These are phyloP conservation scores for Cynopterus sphinx DNA, from an alignment of 2,797 vertebrate genomes.

Conservation along the genomic window DNA sequence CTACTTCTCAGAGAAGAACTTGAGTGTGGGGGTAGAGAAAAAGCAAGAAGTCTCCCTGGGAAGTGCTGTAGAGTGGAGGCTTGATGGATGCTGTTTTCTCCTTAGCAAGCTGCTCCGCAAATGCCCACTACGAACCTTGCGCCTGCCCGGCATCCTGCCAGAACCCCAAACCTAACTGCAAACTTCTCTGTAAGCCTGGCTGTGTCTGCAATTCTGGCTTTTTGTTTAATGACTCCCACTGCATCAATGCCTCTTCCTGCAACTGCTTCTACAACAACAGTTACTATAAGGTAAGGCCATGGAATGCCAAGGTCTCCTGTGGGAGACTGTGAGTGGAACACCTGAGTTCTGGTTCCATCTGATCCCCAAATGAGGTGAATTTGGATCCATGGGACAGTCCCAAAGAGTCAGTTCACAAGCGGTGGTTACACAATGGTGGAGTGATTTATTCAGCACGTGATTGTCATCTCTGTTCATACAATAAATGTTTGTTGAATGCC, in stretches of 20 bases:
- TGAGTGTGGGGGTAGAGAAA: neutral
- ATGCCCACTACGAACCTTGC: slow-evolving; percentile 86
- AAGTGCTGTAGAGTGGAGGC: neutral
- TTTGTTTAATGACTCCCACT: slow-evolving; percentile 84
- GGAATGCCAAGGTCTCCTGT: rapidly evolving
- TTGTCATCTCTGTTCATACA: neutral
- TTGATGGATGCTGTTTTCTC: neutral
- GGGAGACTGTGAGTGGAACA: neutral
- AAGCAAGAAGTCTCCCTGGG: neutral
- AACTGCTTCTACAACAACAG: slow-evolving; percentile 86
- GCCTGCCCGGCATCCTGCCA: slow-evolving; percentile 87
- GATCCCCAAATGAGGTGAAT: slow-evolving; percentile 79
- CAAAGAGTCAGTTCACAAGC: neutral
- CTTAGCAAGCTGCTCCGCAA: slow-evolving; percentile 80
- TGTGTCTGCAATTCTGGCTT: slow-evolving; percentile 89
- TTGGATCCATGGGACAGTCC: neutral
- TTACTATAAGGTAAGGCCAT: slow-evolving; percentile 85
- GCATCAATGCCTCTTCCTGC: slow-evolving; percentile 86
- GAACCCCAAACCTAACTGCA: slow-evolving; percentile 86
- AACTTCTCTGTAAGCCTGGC: slow-evolving; percentile 83
- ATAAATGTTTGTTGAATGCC: neutral
- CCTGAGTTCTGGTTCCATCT: neutral
- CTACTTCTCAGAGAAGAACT: neutral
- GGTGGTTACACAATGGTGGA: neutral
- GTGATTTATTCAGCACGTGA: neutral